These are phyloP conservation scores for Drymonia ruficornis DNA, from an alignment of 2,888 invertebrate species.

Conservation along the genomic window DNA sequence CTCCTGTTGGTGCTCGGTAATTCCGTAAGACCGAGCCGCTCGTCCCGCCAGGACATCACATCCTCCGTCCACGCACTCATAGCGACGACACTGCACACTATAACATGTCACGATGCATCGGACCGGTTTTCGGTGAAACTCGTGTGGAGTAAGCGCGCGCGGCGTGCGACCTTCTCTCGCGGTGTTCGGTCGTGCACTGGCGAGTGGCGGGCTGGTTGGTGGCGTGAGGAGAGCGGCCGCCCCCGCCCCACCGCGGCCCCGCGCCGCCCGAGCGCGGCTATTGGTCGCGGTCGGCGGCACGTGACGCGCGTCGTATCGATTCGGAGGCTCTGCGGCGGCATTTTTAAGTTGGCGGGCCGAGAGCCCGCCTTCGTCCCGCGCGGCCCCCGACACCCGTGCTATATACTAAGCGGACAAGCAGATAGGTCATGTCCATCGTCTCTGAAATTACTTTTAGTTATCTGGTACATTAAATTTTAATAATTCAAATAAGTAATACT, in stretches of 20 bases:
- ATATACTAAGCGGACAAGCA: constrained; percentile 49
- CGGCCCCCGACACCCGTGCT: constrained; percentile 61
- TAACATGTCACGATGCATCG: constrained; percentile 73
- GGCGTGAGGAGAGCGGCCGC: constrained; percentile 41
- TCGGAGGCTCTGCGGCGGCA: constrained; percentile 92
- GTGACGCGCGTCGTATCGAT: constrained; percentile 90
- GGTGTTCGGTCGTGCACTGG: constrained; percentile 72
- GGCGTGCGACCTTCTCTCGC: constrained; percentile 55
- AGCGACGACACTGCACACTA: constrained; percentile 69
- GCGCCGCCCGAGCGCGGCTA: constrained; percentile 69
- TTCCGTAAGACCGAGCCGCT: constrained; percentile 75
- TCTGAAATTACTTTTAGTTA: background rate
- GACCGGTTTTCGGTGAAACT: constrained; percentile 75
- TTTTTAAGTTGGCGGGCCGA: constrained; percentile 89
- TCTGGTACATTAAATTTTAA: too few relatives aligned
- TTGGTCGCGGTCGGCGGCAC: constrained; percentile 84
- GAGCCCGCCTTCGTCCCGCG: constrained; percentile 79
- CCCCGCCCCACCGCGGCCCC: constrained; percentile 62
- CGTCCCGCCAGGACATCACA: constrained; percentile 78
- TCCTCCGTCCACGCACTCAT: constrained; percentile 84
- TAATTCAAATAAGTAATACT: too few relatives aligned
- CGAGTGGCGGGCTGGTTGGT: constrained; percentile 47
- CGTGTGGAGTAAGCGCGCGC: constrained; percentile 45
- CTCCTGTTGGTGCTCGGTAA: constrained; percentile 76
- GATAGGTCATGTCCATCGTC: constrained; percentile 17